Evolutionary conservation across 2,888 invertebrate species (phyloP).

Genomic region (Dorcus parallelipipedus): DNA sequence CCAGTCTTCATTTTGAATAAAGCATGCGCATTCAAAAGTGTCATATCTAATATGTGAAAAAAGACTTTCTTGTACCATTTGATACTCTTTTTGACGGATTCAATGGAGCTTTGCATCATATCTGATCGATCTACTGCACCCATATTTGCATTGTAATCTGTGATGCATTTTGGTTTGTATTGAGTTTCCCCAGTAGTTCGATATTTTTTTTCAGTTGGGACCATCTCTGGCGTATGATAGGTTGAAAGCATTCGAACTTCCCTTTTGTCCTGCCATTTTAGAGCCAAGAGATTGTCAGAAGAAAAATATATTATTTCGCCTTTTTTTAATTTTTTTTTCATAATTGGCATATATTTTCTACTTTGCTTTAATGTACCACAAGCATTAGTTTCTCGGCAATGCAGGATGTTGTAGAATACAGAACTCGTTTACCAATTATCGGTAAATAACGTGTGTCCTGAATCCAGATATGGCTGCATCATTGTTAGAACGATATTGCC

Average conservation of each 20-base stretch:
- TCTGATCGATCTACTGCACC: slow-evolving; percentile 25
- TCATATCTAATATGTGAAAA: no score
- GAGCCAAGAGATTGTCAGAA: no score
- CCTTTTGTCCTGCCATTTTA: slow-evolving; percentile 36
- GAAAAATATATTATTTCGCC: background rate
- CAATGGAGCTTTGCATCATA: slow-evolving; percentile 7
- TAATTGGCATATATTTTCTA: slow-evolving; percentile 28
- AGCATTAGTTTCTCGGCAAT: slow-evolving; percentile 19
- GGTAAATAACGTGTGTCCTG: slow-evolving; percentile 24
- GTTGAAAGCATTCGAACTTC: slow-evolving; percentile 30
- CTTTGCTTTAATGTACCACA: slow-evolving; percentile 30
- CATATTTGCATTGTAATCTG: no score
- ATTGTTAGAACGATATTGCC: no score
- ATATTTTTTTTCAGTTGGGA: slow-evolving; percentile 15
- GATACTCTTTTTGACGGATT: slow-evolving; percentile 4
- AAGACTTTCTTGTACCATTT: no score
- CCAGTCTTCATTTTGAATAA: no score
- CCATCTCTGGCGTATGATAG: slow-evolving; percentile 18
- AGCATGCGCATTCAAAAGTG: no score
- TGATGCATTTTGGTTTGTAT: no score
- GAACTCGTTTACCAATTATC: slow-evolving; percentile 34
- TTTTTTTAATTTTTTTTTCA: slow-evolving; percentile 10
- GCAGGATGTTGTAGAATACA: slow-evolving; percentile 10
- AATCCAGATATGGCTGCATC: slow-evolving; percentile 21
- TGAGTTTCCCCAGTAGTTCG: no score